phyloP scores from a whole-genome alignment of 2,888 invertebrate genomes.

The Papilio gigon region DNA sequence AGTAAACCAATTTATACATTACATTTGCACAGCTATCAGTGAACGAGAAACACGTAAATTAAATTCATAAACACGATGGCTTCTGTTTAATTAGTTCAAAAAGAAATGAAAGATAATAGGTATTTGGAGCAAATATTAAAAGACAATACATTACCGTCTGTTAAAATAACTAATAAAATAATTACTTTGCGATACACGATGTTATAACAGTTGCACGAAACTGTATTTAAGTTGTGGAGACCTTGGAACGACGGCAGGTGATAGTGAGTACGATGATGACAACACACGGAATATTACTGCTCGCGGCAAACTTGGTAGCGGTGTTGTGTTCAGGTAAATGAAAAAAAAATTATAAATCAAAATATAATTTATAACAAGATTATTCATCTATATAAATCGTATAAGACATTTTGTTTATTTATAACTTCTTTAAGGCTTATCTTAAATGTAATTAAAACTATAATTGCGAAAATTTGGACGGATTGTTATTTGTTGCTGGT shows the following conservation, averaged over 20 bases:
- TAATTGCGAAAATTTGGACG: too few relatives aligned
- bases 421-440: too few relatives aligned
- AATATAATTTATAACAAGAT: not conserved
- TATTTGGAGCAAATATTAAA: constrained; percentile 7
- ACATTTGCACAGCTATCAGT: not conserved
- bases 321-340: constrained; percentile 46
- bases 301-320: not conserved
- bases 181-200: constrained; percentile 35
- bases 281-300: constrained; percentile 22
- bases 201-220: constrained; percentile 39
- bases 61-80: not conserved
- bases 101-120: constrained; percentile 8
- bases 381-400: too few relatives aligned
- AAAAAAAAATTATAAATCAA: not conserved
- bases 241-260: constrained; percentile 28
- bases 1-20: not conserved
- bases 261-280: constrained; percentile 31
- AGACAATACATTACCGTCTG: constrained; percentile 4
- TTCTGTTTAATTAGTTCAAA: constrained; percentile 6
- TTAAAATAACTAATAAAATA: constrained; percentile 21
- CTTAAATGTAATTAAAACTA: too few relatives aligned
- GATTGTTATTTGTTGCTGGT: too few relatives aligned
- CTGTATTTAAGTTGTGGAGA: constrained; percentile 30
- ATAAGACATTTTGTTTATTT: too few relatives aligned
- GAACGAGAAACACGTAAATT: not conserved